A percentile compares a stretch with the other conserved stretches of the same genome.
phyloP scores from a whole-genome alignment of 92 coral and sea anemone genomes.

The Porites lobata region DNA sequence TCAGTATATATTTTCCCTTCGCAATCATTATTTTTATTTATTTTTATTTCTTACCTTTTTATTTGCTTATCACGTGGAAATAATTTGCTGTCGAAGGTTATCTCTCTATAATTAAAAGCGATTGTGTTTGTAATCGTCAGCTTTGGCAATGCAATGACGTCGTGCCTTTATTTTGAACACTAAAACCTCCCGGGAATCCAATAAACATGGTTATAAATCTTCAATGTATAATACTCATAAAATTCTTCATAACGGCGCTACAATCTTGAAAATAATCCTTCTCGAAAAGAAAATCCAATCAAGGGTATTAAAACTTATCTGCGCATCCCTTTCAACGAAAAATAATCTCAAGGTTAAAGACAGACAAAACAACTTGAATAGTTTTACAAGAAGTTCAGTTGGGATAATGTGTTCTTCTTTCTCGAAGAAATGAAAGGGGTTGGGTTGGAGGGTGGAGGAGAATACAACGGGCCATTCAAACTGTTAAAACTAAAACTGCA shows the following conservation, averaged over 20 bases:
- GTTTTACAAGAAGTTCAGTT: neutral
- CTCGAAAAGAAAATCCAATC: neutral
- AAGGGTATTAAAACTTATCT: neutral
- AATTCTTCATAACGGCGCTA: neutral
- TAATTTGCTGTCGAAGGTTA: neutral
- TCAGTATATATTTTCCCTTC: too few species aligned
- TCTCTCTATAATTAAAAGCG: neutral
- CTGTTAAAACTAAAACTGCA: too few species aligned
- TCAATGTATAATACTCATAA: neutral
- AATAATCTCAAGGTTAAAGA: neutral
- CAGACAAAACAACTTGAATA: too few species aligned
- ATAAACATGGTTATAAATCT: neutral
- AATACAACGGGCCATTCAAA: too few species aligned
- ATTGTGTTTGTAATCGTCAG: neutral
- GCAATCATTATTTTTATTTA: neutral
- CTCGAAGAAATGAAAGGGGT: too few species aligned
- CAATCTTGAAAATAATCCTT: neutral
- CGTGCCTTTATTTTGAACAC: neutral
- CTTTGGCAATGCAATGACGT: neutral
- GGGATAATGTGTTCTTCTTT: neutral
- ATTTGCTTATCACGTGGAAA: neutral
- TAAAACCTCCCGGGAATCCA: neutral
- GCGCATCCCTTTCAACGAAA: neutral
- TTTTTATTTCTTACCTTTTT: neutral
- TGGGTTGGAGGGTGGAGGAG: too few species aligned